Evolutionary conservation across 2,113 vertebrate genomes (phyloP).

Genomic region (Eubucco bourcierii): DNA sequence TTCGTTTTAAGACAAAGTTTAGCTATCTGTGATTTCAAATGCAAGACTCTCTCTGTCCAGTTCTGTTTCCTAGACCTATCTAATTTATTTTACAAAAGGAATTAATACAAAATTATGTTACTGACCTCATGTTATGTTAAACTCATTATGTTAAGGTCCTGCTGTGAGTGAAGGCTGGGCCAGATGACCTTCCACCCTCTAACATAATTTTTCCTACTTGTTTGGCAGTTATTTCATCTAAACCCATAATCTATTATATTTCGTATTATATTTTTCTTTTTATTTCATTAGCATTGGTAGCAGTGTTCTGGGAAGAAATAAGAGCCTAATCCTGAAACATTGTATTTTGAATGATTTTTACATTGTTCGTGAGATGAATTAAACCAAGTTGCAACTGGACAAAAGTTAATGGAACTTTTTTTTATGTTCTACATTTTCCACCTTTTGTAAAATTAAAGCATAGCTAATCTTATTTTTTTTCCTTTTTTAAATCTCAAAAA

Average conservation of each 20-base stretch:
- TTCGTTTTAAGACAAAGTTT: background rate
- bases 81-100: background rate
- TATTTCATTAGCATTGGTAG: background rate
- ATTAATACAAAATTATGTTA: constrained; percentile 9
- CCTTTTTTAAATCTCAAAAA: no score
- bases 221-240: background rate
- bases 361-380: background rate
- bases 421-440: background rate
- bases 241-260: background rate
- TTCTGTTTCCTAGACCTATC: background rate
- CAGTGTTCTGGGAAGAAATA: background rate
- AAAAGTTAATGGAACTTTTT: background rate
- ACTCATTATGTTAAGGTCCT: background rate
- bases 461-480: background rate
- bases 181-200: background rate
- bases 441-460: background rate
- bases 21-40: background rate
- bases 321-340: background rate
- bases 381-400: background rate
- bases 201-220: background rate
- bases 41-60: background rate
- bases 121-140: background rate
- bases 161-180: background rate
- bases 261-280: background rate
- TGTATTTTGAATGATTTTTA: background rate